Conservation (phyloP, 2,113 vertebrate genomes). For the Mungos mungo region DNA sequence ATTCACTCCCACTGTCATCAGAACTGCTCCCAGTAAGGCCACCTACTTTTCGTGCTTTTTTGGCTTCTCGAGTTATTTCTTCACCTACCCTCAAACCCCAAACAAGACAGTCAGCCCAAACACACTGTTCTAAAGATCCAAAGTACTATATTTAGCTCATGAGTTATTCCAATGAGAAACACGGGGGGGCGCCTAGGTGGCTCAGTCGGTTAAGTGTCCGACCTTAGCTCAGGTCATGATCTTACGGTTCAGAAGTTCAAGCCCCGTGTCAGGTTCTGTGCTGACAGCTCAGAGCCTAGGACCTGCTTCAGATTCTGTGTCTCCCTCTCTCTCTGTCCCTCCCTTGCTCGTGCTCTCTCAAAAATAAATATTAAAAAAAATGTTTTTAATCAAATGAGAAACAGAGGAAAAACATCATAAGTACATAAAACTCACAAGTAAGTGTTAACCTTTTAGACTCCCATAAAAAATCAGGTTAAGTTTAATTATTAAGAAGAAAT, state of each 20-base stretch:
- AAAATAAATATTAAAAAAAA: too few species aligned
- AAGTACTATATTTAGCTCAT: not conserved
- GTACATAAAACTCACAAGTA: not conserved
- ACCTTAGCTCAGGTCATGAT: too few species aligned
- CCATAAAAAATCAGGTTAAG: not conserved
- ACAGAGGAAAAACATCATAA: not conserved
- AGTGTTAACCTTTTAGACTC: not conserved
- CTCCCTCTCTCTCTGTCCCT: too few species aligned
- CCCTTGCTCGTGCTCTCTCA: too few species aligned
- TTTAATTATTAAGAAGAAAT: conserved; percentile 33
- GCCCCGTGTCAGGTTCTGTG: too few species aligned
- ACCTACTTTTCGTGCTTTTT: conserved; percentile 92
- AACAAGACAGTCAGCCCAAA: conserved; percentile 30
- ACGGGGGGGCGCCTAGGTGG: too few species aligned
- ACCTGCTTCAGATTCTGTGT: too few species aligned
- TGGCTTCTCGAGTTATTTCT: conserved; percentile 90
- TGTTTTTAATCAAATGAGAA: too few species aligned
- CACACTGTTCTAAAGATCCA: not conserved
- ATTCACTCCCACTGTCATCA: conserved; percentile 91
- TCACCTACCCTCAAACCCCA: conserved; percentile 83
- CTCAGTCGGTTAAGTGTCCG: too few species aligned
- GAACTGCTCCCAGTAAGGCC: conserved; percentile 95
- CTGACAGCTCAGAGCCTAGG: too few species aligned
- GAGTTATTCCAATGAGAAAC: not conserved
- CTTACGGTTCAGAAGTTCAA: too few species aligned